A percentile compares a stretch with the other conserved stretches of the same genome.
Evolutionary conservation across 2,797 vertebrate species (phyloP).

Genomic region (Simalia tracyae): DNA sequence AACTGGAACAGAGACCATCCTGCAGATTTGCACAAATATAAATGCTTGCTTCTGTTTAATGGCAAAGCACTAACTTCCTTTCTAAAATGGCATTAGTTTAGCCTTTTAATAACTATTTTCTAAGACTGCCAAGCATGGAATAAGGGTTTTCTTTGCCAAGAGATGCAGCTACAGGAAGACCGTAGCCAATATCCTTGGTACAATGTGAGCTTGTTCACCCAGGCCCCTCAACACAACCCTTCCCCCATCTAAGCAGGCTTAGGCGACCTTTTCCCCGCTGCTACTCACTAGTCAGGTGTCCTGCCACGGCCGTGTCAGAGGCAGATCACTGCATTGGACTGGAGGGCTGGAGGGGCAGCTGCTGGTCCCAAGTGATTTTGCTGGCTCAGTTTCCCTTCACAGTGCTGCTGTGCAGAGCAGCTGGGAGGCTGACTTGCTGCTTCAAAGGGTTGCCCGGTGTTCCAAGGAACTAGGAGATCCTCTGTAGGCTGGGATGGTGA

Average conservation of each 20-base stretch:
- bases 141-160: not conserved
- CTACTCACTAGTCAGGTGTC: not conserved
- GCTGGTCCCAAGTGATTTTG: not conserved
- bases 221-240: too few relatives aligned
- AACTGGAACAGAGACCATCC: not conserved
- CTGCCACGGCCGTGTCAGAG: not conserved
- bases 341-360: too few relatives aligned
- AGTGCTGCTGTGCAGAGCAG: not conserved
- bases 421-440: not conserved
- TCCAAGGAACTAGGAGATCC: not conserved
- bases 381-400: not conserved
- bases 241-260: not conserved
- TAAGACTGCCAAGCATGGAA: not conserved
- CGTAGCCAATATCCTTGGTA: too few relatives aligned
- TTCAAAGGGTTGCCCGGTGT: not conserved
- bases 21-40: not conserved
- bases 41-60: not conserved
- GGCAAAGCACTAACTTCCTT: not conserved
- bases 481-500: not conserved
- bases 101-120: not conserved
- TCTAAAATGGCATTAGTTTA: not conserved
- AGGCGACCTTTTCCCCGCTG: too few relatives aligned
- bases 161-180: not conserved
- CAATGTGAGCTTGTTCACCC: accelerated
- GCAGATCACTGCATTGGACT: not conserved